Evolutionary conservation across 2,113 vertebrate species (phyloP), one percentile per base, ranked within the genome.

Genomic region (Chinchilla lanigera): DNA sequence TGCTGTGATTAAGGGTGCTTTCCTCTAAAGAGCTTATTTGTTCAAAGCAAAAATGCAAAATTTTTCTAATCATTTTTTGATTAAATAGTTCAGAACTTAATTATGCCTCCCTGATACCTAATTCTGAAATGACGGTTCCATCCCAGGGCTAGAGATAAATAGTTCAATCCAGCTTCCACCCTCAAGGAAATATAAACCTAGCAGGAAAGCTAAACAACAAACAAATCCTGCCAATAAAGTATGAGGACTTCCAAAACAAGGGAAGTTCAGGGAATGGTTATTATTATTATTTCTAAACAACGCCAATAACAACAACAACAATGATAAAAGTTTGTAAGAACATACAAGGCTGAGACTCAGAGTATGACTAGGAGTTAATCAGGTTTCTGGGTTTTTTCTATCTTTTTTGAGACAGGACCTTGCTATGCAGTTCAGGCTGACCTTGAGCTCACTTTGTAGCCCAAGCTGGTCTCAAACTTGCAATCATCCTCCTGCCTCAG

Each of bases 41-140:
- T 89, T 95, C 20, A 75, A 86, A 73, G 28, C 81, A 47, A 90
- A 95, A 93, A 56, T 90, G 47, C 9, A 63, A 89, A 93, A 89
- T 4, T 73, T 60, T 81, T 58, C 44, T 83, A 86, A 82, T 85
- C 33, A 95, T 50, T 1, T 78, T 89, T 93, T 95, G 22, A 87
- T 56, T 95, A 86, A 95, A 38, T 60, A 95, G 26, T 80, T 52
- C 54, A 73, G 58, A 44, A 69, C 28, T 82, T 90, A 61, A 88
- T 91, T 91, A 84, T 3, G 54, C 11, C 5, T 38, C 6, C 26
- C 17, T 61, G 24, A 65, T 73, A 58, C 7, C 30, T 82, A 90
- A 85, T 75, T 96, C 85, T 75, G 61, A 96, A 19, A 3, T 92
- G 71, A 44, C 35, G 77, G 11, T 52, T 87, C 22, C 78, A 50